Evolutionary conservation across 2,113 vertebrate species (phyloP), one percentile per base, ranked within the genome.

Genomic region (Prionailurus bengalensis): DNA sequence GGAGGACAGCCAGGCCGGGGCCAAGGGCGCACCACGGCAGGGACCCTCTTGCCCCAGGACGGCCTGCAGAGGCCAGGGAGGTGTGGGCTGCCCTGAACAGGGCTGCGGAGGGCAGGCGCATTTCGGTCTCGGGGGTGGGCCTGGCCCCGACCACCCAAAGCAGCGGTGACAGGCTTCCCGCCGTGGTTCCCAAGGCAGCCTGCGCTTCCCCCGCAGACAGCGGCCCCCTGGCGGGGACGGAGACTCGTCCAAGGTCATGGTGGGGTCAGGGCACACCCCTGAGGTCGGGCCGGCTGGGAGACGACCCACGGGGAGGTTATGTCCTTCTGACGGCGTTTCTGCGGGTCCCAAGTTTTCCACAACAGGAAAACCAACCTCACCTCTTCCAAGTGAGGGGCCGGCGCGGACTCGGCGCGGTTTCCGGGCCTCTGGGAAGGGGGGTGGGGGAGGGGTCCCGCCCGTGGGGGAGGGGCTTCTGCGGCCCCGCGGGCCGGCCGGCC

Each of bases 171-270:
- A 25, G 70, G 36, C 25, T 7, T 14, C n/a, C 7, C 31, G 31
- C 48, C 36, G 8, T 13, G 36, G 29, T n/a, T 14, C 36, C 48
- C 63, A 7, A 21, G 66, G 65, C 65, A 16, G 36, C 91, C 58
- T 2, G 85, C 80, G 63, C 61, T 16, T 61, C 68, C 48, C 79
- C 53, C 7, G 80, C 36, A 13, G 66, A 58, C 1, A 19, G 17
- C 29, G 51, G 58, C 1, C 6, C 6, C 21, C 45, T 1, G 25
- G 85, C 23, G 27, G 48, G 65, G 25, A 7, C 3, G 0, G 21
- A 4, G 39, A 0, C n/a, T 33, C 6, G 23, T 4, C 66, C 96
- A 98, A 98, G 97, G 97, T 97, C 97, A 96, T 15, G 4, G 51
- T 15, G 65, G 63, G 68, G 65, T 55, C 78, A 53, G 86, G 63